Percentiles rank a stretch among this genome's conserved stretches.
Conservation (phyloP, 2,113 vertebrate species). For the Megatriorchis doriae region DNA sequence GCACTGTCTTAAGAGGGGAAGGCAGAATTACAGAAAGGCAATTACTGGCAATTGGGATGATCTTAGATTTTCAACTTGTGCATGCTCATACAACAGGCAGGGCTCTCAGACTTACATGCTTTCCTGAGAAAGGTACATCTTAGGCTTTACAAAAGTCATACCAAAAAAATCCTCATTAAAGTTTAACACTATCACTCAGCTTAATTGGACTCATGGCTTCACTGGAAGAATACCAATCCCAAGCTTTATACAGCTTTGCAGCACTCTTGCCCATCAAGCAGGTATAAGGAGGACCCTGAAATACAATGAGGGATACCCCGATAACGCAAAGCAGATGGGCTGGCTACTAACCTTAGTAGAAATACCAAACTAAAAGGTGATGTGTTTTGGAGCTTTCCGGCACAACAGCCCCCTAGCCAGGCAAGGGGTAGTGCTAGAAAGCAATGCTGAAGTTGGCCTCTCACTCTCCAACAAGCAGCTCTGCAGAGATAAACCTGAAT, state of each 20-base stretch:
- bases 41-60: not conserved
- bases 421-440: not conserved
- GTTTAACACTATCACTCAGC: not conserved
- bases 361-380: too few species aligned
- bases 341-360: not conserved
- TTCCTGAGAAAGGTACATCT: not conserved
- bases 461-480: not conserved
- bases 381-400: not conserved
- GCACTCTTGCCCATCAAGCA: too few species aligned
- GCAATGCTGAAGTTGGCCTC: not conserved
- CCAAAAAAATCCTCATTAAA: not conserved
- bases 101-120: not conserved
- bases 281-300: too few species aligned
- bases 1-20: not conserved
- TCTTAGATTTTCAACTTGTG: not conserved
- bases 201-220: not conserved
- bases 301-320: not conserved
- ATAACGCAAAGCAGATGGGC: not conserved
- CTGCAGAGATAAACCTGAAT: not conserved
- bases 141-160: not conserved
- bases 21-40: not conserved
- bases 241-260: not conserved
- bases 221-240: not conserved
- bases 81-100: rapidly evolving
- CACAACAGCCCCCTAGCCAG: not conserved